Percentiles rank a stretch among this genome's conserved stretches.
phyloP scores from a whole-genome alignment of 2,113 vertebrate genomes.

The Thunnus thynnus region DNA sequence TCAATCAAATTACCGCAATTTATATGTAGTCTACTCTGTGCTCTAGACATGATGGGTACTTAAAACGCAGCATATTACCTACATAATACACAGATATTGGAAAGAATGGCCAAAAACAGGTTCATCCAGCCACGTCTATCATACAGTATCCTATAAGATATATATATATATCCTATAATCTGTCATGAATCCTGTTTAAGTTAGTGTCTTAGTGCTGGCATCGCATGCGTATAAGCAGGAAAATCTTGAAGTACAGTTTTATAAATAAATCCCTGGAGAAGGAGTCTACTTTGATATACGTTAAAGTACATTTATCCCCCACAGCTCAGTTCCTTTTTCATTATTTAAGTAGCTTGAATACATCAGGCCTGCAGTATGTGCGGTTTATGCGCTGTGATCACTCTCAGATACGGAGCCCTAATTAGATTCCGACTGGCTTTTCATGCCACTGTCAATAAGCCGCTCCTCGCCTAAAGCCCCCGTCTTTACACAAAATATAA shows the following conservation, averaged over 20 bases:
- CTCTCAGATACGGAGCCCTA: slow-evolving; percentile 16
- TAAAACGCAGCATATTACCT: too few species aligned
- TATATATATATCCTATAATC: too few species aligned
- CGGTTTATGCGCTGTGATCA: neutral
- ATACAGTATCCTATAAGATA: too few species aligned
- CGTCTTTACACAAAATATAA: slow-evolving; percentile 14
- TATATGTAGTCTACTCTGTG: too few species aligned
- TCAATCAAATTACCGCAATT: too few species aligned
- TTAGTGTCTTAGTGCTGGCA: too few species aligned
- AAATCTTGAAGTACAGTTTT: neutral
- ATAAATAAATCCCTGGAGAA: neutral
- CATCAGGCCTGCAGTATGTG: neutral
- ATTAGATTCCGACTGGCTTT: slow-evolving; percentile 37
- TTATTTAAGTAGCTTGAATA: slow-evolving; percentile 35
- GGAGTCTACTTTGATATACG: neutral
- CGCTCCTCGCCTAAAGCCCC: neutral
- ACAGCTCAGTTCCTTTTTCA: neutral
- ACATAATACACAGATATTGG: too few species aligned
- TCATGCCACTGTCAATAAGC: slow-evolving; percentile 32
- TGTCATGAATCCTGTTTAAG: too few species aligned
- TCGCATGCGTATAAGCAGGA: too few species aligned
- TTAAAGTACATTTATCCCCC: slow-evolving; percentile 2
- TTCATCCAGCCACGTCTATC: too few species aligned
- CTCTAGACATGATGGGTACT: too few species aligned
- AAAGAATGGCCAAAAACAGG: too few species aligned